A percentile compares a stretch with the other conserved stretches of the same genome.
Evolutionary conservation across 2,113 vertebrate genomes (phyloP).

Genomic region (Notothenia coriiceps): DNA sequence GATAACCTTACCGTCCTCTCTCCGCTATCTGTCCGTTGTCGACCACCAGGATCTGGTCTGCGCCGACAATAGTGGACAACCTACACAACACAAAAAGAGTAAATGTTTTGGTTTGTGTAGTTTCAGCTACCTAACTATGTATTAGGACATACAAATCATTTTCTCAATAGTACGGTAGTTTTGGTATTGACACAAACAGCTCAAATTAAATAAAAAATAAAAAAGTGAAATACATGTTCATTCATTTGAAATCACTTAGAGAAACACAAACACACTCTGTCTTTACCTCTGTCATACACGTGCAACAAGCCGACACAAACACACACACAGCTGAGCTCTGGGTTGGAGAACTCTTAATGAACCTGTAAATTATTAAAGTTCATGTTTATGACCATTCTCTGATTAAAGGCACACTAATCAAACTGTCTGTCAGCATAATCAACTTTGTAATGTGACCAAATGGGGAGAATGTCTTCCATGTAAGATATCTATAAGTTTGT

Average conservation of each 20-base stretch:
- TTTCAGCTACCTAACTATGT: no score
- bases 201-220: no score
- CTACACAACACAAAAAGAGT: constrained; percentile 23
- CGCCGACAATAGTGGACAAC: constrained; percentile 50
- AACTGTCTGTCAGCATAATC: constrained; percentile 1
- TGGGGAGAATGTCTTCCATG: not conserved
- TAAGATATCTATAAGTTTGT: not conserved
- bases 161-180: no score
- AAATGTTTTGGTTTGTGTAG: not conserved
- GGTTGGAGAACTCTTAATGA: constrained; percentile 63
- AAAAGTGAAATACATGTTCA: constrained; percentile 21
- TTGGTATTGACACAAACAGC: no score
- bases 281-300: not conserved
- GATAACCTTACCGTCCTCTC: constrained; percentile 43
- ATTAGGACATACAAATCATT: no score
- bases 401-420: constrained; percentile 47
- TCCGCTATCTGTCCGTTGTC: constrained; percentile 52
- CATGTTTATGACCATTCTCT: constrained; percentile 54
- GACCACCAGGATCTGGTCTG: constrained; percentile 57
- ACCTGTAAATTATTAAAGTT: constrained; percentile 69
- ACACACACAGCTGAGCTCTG: constrained; percentile 24
- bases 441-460: not conserved
- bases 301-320: not conserved
- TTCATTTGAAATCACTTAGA: constrained; percentile 35
- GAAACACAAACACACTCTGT: not conserved